These are phyloP conservation scores for Rhaphigaster nebulosa DNA, from an alignment of 2,888 invertebrate species.

Conservation along the genomic window DNA sequence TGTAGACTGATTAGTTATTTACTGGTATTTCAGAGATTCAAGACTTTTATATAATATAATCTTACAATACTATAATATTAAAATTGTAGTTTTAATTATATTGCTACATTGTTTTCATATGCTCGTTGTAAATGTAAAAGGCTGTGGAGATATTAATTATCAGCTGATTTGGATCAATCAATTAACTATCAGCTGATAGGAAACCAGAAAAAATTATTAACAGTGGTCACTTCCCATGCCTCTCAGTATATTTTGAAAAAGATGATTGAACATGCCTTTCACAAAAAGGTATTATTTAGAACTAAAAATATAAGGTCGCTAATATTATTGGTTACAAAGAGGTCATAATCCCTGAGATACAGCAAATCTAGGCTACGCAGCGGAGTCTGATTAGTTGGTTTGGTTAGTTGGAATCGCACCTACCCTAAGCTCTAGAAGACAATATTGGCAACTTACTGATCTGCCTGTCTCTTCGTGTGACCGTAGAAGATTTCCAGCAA, in stretches of 20 bases:
- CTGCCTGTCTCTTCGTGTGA: background rate
- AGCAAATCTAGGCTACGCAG: background rate
- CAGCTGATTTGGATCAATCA: too few species aligned
- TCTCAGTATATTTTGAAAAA: background rate
- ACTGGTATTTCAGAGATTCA: too few species aligned
- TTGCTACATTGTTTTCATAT: too few species aligned
- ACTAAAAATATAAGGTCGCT: background rate
- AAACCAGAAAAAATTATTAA: background rate
- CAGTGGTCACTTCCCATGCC: background rate
- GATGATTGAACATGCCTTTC: background rate
- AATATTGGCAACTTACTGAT: constrained; percentile 28
- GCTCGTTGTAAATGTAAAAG: too few species aligned
- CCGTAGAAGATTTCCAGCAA: background rate
- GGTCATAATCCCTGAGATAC: background rate
- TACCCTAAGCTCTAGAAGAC: background rate
- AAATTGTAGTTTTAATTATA: too few species aligned
- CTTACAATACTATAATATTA: too few species aligned
- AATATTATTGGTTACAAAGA: background rate
- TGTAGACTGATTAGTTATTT: too few species aligned
- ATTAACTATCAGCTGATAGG: background rate
- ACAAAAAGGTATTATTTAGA: background rate
- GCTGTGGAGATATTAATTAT: too few species aligned
- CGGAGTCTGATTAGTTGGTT: background rate
- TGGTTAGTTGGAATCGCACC: background rate
- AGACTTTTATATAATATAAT: too few species aligned